Conservation (phyloP, 2,888 invertebrate species). For the Carterocephalus palaemon region DNA sequence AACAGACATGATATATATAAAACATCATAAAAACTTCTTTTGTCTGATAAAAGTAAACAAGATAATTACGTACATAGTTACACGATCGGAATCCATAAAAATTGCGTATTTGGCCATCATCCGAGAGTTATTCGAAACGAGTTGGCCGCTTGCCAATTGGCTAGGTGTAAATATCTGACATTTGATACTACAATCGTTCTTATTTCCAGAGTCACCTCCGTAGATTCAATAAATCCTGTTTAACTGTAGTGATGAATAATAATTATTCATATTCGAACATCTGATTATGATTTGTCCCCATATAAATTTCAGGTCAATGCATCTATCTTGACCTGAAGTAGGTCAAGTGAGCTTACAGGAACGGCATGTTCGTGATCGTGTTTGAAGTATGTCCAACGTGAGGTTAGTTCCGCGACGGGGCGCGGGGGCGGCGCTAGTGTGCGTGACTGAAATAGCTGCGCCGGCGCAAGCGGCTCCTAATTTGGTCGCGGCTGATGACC, state of each 20-base stretch:
- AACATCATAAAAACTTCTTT: too few relatives aligned
- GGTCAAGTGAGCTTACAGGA: conserved; percentile 13
- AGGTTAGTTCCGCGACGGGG: conserved; percentile 39
- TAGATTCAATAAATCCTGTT: conserved; percentile 32
- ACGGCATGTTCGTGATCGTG: neutral
- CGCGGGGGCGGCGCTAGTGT: conserved; percentile 48
- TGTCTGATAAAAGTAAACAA: neutral
- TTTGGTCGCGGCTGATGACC: conserved; percentile 70
- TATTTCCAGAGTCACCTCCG: conserved; percentile 23
- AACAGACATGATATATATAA: too few relatives aligned
- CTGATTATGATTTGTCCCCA: too few relatives aligned
- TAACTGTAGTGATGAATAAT: too few relatives aligned
- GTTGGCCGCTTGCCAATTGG: conserved; percentile 56
- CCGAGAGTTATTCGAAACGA: conserved; percentile 54
- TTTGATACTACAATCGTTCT: conserved; percentile 47
- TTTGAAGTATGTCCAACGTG: neutral
- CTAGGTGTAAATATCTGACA: conserved; percentile 54
- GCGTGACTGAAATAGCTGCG: conserved; percentile 69
- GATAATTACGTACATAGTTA: conserved; percentile 10
- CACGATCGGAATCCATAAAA: conserved; percentile 32
- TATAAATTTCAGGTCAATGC: too few relatives aligned
- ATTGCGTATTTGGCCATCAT: conserved; percentile 55
- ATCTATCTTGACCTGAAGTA: conserved; percentile 29
- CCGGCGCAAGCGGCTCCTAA: conserved; percentile 71
- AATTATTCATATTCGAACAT: too few relatives aligned